Percentiles rank a stretch among this genome's conserved stretches.
Conservation (phyloP, 1,140 invertebrate species). For the Diorhabda elongata region DNA sequence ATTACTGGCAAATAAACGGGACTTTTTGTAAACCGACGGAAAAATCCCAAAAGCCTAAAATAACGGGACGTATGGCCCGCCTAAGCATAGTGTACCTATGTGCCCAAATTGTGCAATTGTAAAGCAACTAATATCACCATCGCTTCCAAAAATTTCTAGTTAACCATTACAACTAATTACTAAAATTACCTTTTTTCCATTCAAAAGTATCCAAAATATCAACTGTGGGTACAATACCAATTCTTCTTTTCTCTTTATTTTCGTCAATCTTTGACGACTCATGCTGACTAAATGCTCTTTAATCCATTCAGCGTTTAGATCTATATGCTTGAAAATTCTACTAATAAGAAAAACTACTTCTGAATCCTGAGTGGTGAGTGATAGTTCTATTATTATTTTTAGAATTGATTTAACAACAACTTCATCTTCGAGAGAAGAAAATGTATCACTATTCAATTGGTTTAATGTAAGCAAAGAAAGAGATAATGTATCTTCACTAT, state of each 20-base stretch:
- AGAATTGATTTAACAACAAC: constrained; percentile 43
- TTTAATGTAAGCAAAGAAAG: constrained; percentile 49
- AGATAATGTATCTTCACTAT: constrained; percentile 19
- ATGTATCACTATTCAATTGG: constrained; percentile 57
- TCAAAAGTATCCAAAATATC: constrained; percentile 57
- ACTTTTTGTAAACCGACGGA: too few relatives aligned
- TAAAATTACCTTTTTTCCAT: constrained; percentile 62
- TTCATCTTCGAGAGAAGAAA: constrained; percentile 42
- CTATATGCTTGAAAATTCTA: constrained; percentile 65
- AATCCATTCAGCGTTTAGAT: constrained; percentile 61
- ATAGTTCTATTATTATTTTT: constrained; percentile 44
- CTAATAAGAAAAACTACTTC: constrained; percentile 56
- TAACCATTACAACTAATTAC: too few relatives aligned
- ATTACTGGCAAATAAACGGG: too few relatives aligned
- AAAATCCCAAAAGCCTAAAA: too few relatives aligned
- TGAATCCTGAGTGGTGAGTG: constrained; percentile 31
- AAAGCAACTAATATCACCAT: too few relatives aligned
- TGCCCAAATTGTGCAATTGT: too few relatives aligned
- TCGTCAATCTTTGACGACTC: constrained; percentile 43
- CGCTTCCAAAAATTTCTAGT: too few relatives aligned
- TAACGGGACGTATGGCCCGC: too few relatives aligned
- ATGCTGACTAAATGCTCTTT: constrained; percentile 58
- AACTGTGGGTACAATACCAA: constrained; percentile 50
- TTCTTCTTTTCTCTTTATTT: constrained; percentile 42
- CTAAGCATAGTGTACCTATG: too few relatives aligned